Evolutionary conservation across 2,888 invertebrate species (phyloP).

Genomic region (Doris montereyensis): DNA sequence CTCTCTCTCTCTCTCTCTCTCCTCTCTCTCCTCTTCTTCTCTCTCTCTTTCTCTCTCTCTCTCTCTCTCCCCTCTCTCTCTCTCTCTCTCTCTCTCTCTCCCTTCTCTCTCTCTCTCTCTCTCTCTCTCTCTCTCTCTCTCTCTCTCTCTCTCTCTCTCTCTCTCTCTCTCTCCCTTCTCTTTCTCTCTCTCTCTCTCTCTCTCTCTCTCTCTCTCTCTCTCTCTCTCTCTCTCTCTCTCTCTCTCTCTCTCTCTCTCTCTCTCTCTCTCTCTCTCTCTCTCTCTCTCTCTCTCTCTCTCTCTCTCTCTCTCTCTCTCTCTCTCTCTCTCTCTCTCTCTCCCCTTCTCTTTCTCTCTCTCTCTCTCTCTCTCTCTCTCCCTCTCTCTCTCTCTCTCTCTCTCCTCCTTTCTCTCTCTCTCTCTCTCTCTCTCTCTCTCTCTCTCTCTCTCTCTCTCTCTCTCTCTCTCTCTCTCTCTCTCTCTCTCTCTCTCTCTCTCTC

Average conservation of each 20-base stretch:
- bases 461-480: background rate
- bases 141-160: no score
- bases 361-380: background rate
- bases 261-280: background rate
- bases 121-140: no score
- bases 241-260: background rate
- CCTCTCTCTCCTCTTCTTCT: no score
- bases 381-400: background rate
- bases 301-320: background rate
- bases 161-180: no score
- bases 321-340: background rate
- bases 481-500: background rate
- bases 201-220: background rate
- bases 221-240: background rate
- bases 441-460: background rate
- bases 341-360: background rate
- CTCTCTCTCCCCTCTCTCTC: no score
- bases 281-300: background rate
- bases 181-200: background rate
- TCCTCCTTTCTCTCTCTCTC: background rate
- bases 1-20: no score
- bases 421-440: background rate
- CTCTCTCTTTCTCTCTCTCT: no score
- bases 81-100: no score
- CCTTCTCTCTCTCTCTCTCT: no score